Evolutionary conservation across 2,113 vertebrate species (phyloP), one percentile per base, ranked within the genome.

Genomic region (Microcebus jonahi): DNA sequence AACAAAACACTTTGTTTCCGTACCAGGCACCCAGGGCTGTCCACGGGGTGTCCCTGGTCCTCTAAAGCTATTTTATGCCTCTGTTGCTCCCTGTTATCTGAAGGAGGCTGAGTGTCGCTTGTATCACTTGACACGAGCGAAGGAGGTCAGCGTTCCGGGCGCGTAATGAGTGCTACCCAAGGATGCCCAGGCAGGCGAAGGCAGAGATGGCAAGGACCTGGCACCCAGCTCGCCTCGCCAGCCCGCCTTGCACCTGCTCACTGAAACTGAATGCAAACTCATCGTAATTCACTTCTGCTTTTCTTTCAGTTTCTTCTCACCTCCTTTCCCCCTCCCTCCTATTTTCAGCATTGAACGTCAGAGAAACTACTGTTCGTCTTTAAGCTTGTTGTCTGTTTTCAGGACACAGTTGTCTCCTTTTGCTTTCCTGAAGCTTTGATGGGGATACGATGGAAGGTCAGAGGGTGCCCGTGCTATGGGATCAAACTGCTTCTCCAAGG

Each of bases 371-470:
- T 71, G 31, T 53, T 55, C 45, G 45, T 42, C 65, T 61, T 89
- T 80, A 45, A 55, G 76, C n/a, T 71, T 45, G 59, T 77, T 82
- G 53, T 65, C 75, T 94, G 68, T 82, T 86, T 93, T 73, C 45
- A 80, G 61, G 57, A 88, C 61, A 13, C 23, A 68, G 61, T 42
- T 63, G 68, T 81, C 31, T 77, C 71, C 59, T n/a, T 89, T 59
- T 48, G 73, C 53, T 92, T 81, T 88, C 91, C 76, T 81, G 73
- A 61, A 76, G 31, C 76, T 79, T 86, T 65, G 67, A 50, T 45
- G 53, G 23, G 36, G 34, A 18, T 27, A 15, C 36, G 45, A 23
- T 61, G 9, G 17, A 48, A 15, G 59, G 34, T 61, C 18, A 0
- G 75, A n/a, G 50, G 42, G 9, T 53, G n/a, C n/a, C 15, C 1